A percentile compares a stretch with the other conserved stretches of the same genome.
Evolutionary conservation across 53 echinoderm and acorn worm species (phyloP).

Genomic region (Henricia sp.): DNA sequence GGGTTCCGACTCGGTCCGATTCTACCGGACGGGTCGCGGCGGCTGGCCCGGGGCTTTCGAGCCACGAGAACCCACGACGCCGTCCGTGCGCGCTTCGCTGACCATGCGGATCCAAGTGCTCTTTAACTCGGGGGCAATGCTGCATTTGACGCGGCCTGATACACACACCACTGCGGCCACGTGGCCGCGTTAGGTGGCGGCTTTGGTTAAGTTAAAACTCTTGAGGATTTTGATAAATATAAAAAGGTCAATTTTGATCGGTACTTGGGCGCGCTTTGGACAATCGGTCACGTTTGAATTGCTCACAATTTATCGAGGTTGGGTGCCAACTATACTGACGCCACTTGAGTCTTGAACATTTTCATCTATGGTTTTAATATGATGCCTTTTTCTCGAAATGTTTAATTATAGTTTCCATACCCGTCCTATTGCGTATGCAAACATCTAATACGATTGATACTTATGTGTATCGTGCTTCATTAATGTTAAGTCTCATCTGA

Average conservation of each 20-base stretch:
- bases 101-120: slow-evolving; percentile 35
- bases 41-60: slow-evolving; percentile 54
- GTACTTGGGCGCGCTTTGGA: slow-evolving; percentile 6
- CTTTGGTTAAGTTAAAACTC: slow-evolving; percentile 47
- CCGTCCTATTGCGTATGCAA: too few relatives aligned
- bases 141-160: slow-evolving; percentile 28
- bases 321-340: too few relatives aligned
- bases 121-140: slow-evolving; percentile 46
- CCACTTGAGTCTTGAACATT: too few relatives aligned
- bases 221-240: slow-evolving; percentile 32
- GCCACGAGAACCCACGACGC: slow-evolving; percentile 50
- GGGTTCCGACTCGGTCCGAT: slow-evolving; percentile 6
- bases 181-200: slow-evolving; percentile 30
- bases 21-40: slow-evolving; percentile 10
- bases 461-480: too few relatives aligned
- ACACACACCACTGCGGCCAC: slow-evolving; percentile 51
- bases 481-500: too few relatives aligned
- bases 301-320: background rate
- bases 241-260: slow-evolving; percentile 36
- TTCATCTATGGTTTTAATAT: too few relatives aligned
- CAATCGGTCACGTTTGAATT: background rate
- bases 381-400: too few relatives aligned
- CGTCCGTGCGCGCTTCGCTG: slow-evolving; percentile 46
- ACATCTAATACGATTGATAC: too few relatives aligned
- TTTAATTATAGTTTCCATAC: too few relatives aligned